Base-by-base conservation (phyloP, 2,113 vertebrate genomes). In the Reinhardtius hippoglossoides region DNA sequence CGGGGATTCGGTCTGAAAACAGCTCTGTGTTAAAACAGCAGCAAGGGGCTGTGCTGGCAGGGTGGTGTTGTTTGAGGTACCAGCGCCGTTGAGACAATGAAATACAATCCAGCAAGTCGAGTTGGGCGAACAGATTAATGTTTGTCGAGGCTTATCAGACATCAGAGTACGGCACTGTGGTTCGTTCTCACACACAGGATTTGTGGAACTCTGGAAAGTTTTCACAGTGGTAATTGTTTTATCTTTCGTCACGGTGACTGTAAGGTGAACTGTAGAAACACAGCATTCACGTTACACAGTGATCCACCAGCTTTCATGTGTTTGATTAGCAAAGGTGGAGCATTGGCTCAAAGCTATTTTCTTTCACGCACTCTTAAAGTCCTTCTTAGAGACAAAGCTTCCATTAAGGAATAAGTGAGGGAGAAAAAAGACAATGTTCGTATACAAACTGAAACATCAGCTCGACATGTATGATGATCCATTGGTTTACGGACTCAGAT, bases 1-100 rank as follows among this genome's bases (percentile, higher is more conserved):
- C 0, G 0, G 55, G 67, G 67, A 57, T 57, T 20, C 37, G 13
- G 54, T 26, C 52, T 18, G 67, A 56, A 68, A 56, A 56, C 64
- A 65, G 24, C 42, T 20, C 21, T 4, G 21, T 16, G 1, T 48
- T 48, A 66, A 66, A 66, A 52, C 65, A 67, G 26, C 50, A 67
- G 7, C 0, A n/a, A 12, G 18, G 20, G 61, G 31, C 18, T 50
- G 44, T 15, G 50, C n/a, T 23, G 14, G 67, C 10, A 8, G n/a
- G 52, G 52, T 42, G 46, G 52, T 56, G 52, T 56, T 50, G 16
- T 40, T 40, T 10, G 15, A 56, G 15, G 63, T 65, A 26, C 21
- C 4, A 13, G n/a, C 42, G 21, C 20, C 14, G 44, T 23, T 18
- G 62, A 48, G 15, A 27, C 23, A 65, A 48, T n/a, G 21, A 48